phyloP scores from a whole-genome alignment of 2,888 invertebrate species.

The Eupithecia tripunctaria region DNA sequence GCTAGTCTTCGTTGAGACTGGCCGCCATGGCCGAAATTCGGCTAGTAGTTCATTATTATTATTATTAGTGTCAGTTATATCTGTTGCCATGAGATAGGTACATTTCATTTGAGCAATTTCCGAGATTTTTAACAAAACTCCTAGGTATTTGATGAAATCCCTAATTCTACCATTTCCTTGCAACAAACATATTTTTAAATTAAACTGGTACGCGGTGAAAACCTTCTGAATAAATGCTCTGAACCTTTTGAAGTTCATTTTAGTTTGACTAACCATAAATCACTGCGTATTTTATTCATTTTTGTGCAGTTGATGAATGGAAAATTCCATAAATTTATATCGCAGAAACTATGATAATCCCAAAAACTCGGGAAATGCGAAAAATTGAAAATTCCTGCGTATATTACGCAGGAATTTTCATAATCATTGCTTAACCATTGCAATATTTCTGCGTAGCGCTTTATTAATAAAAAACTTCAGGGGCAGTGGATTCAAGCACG shows the following conservation, averaged over 20 bases:
- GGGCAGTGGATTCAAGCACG: too few relatives aligned
- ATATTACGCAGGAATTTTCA: too few relatives aligned
- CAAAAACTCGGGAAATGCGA: not conserved
- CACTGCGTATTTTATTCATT: not conserved
- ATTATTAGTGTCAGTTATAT: too few relatives aligned
- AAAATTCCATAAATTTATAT: not conserved
- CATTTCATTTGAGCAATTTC: too few relatives aligned
- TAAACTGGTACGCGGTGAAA: constrained; percentile 13
- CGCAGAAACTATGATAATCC: not conserved
- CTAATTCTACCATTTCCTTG: not conserved
- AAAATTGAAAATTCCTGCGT: too few relatives aligned
- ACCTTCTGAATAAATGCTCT: not conserved
- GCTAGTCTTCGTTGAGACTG: too few relatives aligned
- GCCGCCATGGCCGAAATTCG: too few relatives aligned
- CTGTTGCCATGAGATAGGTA: too few relatives aligned
- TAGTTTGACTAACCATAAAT: not conserved
- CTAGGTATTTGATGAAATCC: not conserved
- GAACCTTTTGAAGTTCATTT: not conserved
- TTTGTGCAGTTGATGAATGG: not conserved
- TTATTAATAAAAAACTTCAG: too few relatives aligned
- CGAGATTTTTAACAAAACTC: not conserved
- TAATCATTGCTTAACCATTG: too few relatives aligned
- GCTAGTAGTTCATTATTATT: too few relatives aligned
- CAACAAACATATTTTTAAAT: constrained; percentile 6
- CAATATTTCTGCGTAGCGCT: too few relatives aligned